Conservation (phyloP, 2,888 invertebrate species). For the Dexiosoma caninum region DNA sequence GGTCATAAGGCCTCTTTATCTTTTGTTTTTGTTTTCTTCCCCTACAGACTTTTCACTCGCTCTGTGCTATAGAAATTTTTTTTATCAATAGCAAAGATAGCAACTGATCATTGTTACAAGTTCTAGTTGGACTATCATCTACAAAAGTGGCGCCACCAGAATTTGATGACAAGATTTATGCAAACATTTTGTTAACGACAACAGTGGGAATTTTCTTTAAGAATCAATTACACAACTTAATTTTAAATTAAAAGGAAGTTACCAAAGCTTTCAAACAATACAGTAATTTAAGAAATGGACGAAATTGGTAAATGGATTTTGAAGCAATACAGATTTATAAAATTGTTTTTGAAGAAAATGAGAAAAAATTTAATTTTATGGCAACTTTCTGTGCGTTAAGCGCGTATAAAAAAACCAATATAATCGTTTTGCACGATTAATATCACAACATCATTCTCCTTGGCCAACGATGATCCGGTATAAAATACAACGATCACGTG, state of each 20-base stretch:
- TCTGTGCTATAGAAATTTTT: conserved; percentile 25
- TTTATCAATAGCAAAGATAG: conserved; percentile 45
- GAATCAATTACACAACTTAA: conserved; percentile 56
- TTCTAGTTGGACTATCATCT: conserved; percentile 58
- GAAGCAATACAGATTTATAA: not conserved
- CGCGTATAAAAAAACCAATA: conserved; percentile 21
- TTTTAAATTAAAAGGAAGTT: conserved; percentile 30
- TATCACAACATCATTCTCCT: conserved; percentile 31
- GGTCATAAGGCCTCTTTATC: conserved; percentile 47
- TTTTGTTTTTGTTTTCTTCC: not conserved
- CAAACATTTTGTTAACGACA: conserved; percentile 53
- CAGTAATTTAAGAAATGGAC: not conserved
- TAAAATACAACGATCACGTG: conserved; percentile 70
- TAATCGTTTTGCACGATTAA: conserved; percentile 46
- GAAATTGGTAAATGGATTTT: conserved; percentile 30
- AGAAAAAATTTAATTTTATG: not conserved
- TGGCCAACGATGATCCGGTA: not conserved
- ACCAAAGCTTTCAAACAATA: not conserved
- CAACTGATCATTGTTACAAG: conserved; percentile 61
- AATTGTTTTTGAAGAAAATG: not conserved
- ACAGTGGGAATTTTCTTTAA: conserved; percentile 51
- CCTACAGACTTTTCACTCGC: not conserved
- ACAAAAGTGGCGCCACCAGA: conserved; percentile 61
- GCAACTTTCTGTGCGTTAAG: conserved; percentile 24
- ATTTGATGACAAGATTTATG: conserved; percentile 64